Conservation (phyloP, 2,888 invertebrate species). For the Podotricha telesiphe region DNA sequence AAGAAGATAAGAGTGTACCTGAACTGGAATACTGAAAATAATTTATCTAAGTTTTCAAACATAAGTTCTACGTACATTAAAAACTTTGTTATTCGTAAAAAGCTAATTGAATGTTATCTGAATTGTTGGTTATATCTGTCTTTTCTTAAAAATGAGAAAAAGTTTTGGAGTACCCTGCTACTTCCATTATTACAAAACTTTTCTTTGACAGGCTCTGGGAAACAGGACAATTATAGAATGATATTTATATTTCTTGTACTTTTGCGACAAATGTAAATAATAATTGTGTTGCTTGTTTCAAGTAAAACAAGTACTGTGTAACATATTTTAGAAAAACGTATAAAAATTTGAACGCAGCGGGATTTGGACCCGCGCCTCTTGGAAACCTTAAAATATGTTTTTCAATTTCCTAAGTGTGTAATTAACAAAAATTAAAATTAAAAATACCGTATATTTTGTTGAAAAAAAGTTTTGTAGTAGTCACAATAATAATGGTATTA, state of each 20-base stretch:
- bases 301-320: not conserved
- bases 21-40: not conserved
- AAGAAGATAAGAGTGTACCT: not conserved
- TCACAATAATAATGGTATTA: too few species aligned
- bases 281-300: slow-evolving; percentile 13
- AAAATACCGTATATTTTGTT: too few species aligned
- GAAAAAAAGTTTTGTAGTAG: too few species aligned
- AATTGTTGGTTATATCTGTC: slow-evolving; percentile 56
- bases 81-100: slow-evolving; percentile 53
- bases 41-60: slow-evolving; percentile 14
- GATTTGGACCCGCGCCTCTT: too few species aligned
- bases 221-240: slow-evolving; percentile 49
- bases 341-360: too few species aligned
- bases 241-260: slow-evolving; percentile 31
- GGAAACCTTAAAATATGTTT: too few species aligned
- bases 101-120: slow-evolving; percentile 69
- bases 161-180: slow-evolving; percentile 56
- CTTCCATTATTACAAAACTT: slow-evolving; percentile 71
- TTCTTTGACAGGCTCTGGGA: slow-evolving; percentile 52
- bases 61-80: slow-evolving; percentile 43
- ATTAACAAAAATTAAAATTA: too few species aligned
- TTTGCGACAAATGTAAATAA: slow-evolving; percentile 29
- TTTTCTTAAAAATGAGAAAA: slow-evolving; percentile 55
- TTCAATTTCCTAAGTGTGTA: too few species aligned
- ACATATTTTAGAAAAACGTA: too few species aligned